A percentile compares a stretch with the other conserved stretches of the same genome.
phyloP scores from a whole-genome alignment of 2,888 invertebrate species.

The Macrophya annulata region DNA sequence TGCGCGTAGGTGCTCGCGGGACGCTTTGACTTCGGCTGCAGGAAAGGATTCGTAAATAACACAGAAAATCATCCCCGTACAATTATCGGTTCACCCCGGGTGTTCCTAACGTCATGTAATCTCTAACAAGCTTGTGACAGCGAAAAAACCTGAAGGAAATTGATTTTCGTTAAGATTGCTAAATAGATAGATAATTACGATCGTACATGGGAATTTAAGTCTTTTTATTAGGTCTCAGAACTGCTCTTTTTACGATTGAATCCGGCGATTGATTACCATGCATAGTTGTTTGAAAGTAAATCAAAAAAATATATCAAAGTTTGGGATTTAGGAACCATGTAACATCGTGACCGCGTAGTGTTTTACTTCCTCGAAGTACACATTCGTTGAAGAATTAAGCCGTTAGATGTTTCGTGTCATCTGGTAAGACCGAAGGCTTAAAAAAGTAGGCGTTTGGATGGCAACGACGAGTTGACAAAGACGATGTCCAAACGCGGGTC shows the following conservation, averaged over 20 bases:
- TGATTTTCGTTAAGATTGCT: not conserved
- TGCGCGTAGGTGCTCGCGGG: constrained; percentile 58
- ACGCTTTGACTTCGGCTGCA: constrained; percentile 61
- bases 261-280: too few species aligned
- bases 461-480: constrained; percentile 48
- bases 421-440: constrained; percentile 46
- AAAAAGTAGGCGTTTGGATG: constrained; percentile 48
- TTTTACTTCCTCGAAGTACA: constrained; percentile 2
- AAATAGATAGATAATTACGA: not conserved
- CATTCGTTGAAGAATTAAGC: constrained; percentile 32
- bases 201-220: not conserved
- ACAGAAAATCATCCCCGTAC: constrained; percentile 53
- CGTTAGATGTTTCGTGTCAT: constrained; percentile 47
- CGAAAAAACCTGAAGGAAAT: not conserved
- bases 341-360: not conserved
- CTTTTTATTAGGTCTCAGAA: not conserved
- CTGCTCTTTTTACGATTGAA: not conserved
- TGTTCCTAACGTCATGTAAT: constrained; percentile 16
- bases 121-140: constrained; percentile 35
- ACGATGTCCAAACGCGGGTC: constrained; percentile 48
- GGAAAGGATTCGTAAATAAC: constrained; percentile 54
- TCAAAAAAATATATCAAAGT: not conserved
- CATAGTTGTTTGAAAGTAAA: not conserved
- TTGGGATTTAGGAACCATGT: not conserved
- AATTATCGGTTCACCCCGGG: constrained; percentile 49